A percentile compares a stretch with the other conserved stretches of the same genome.
Evolutionary conservation across 2,113 vertebrate species (phyloP).

Genomic region (Chionomys nivalis): DNA sequence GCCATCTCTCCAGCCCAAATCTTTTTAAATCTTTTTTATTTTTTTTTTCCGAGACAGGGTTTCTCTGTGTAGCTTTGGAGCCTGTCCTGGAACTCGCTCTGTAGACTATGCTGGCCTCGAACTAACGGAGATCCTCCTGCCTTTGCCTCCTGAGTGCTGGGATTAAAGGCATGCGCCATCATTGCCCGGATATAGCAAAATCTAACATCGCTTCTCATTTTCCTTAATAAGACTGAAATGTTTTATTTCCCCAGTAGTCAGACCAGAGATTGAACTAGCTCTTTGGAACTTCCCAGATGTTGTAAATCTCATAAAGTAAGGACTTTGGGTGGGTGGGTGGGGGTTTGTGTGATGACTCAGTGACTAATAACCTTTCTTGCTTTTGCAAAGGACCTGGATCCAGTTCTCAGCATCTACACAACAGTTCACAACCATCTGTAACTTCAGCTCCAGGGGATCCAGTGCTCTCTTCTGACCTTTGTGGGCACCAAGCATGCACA

Average conservation of each 20-base stretch:
- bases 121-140: too few relatives aligned
- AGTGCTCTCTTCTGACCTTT: neutral
- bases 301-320: conserved; percentile 67
- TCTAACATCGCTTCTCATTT: conserved; percentile 56
- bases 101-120: too few relatives aligned
- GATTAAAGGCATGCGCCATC: too few relatives aligned
- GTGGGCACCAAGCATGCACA: neutral
- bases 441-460: neutral
- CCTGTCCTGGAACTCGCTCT: too few relatives aligned
- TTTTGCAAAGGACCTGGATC: neutral
- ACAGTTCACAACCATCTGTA: neutral
- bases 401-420: neutral
- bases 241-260: conserved; percentile 53
- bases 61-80: too few relatives aligned
- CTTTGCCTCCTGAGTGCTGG: too few relatives aligned
- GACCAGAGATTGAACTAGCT: conserved; percentile 43
- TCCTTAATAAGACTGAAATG: conserved; percentile 66
- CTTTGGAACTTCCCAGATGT: conserved; percentile 60
- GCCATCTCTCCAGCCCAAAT: too few relatives aligned
- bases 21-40: too few relatives aligned
- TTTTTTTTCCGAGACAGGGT: too few relatives aligned
- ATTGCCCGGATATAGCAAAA: neutral
- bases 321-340: conserved; percentile 31
- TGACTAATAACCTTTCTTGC: too few relatives aligned
- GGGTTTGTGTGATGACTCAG: neutral